Conservation (phyloP, 2,888 invertebrate species). For the Oegoconia quadripuncta region DNA sequence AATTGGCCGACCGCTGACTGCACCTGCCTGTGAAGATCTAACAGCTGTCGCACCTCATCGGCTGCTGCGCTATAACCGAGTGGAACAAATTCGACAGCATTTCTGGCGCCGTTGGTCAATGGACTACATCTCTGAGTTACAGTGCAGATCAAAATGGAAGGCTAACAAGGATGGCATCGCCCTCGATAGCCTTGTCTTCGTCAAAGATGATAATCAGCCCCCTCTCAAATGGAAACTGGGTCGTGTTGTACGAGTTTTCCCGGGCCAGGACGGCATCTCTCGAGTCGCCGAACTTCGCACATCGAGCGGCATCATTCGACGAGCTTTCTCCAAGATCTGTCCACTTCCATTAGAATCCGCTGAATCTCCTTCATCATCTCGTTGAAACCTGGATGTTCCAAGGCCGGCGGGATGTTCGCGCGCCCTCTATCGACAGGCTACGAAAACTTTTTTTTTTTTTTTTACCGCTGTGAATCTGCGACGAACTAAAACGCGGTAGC, state of each 20-base stretch:
- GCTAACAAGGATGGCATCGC: not conserved
- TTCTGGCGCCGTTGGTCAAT: slow-evolving; percentile 18
- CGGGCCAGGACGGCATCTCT: slow-evolving; percentile 13
- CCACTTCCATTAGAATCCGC: no score
- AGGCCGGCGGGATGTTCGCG: no score
- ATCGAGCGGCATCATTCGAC: slow-evolving; percentile 1
- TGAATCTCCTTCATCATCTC: no score
- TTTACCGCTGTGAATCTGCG: no score
- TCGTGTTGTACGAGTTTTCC: slow-evolving; percentile 11
- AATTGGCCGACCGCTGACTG: slow-evolving; percentile 7
- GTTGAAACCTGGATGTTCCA: no score
- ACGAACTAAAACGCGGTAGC: no score
- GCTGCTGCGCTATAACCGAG: slow-evolving; percentile 10
- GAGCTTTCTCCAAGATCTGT: slow-evolving; percentile 13
- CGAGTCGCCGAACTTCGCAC: slow-evolving; percentile 15
- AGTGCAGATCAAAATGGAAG: slow-evolving; percentile 14
- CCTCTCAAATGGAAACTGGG: slow-evolving; percentile 18
- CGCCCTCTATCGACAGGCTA: no score
- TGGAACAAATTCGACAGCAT: slow-evolving; percentile 13
- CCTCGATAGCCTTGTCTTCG: not conserved
- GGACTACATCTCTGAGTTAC: slow-evolving; percentile 16
- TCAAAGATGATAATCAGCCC: slow-evolving; percentile 15
- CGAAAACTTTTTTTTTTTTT: no score
- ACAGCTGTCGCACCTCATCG: not conserved
- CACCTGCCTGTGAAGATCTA: not conserved